Percentiles rank a stretch among this genome's conserved stretches.
Conservation (phyloP, 2,113 vertebrate genomes). For the Burhinus bistriatus region DNA sequence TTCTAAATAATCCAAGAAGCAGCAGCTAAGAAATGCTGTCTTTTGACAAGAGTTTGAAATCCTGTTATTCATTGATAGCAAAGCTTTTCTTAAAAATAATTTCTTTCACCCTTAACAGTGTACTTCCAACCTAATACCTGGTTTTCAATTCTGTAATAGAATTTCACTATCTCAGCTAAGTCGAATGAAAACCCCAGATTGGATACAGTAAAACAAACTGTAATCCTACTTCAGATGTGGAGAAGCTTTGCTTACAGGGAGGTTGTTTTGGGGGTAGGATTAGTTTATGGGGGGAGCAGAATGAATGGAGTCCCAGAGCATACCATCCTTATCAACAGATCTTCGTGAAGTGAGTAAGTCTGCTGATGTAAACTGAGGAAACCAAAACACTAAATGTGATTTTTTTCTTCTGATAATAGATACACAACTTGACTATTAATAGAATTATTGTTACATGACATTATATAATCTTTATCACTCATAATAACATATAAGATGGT, state of each 20-base stretch:
- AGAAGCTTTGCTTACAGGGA: not conserved
- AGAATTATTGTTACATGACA: not conserved
- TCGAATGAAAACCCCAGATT: not conserved
- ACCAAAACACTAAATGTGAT: not conserved
- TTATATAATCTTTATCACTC: not conserved
- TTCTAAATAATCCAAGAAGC: not conserved
- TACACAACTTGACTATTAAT: not conserved
- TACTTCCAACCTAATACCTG: not conserved
- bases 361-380: not conserved
- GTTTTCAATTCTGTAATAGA: not conserved
- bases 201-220: not conserved
- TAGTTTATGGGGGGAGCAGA: not conserved
- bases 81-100: not conserved
- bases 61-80: not conserved
- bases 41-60: not conserved
- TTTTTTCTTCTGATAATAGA: not conserved
- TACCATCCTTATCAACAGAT: accelerated
- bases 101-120: not conserved
- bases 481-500: not conserved
- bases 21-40: not conserved
- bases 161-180: not conserved
- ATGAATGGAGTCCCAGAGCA: not conserved
- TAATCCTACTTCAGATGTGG: not conserved
- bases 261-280: not conserved
- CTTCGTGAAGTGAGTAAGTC: accelerated